Evolutionary conservation across 2,888 invertebrate species (phyloP).

Genomic region (Morpho deidamia): DNA sequence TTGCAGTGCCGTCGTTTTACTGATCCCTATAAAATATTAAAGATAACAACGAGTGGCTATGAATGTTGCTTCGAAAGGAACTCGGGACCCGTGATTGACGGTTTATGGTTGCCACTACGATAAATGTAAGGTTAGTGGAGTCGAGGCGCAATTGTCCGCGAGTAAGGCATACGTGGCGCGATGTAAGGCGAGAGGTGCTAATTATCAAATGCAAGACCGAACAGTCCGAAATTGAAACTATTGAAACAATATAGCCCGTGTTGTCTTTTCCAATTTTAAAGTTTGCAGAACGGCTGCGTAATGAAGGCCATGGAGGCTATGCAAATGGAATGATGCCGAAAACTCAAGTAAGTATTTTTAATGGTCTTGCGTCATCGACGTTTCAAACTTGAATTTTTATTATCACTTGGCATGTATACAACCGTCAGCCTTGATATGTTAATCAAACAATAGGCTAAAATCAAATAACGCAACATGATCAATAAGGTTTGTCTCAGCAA

Average conservation of each 20-base stretch:
- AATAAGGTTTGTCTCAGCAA: slow-evolving; percentile 60
- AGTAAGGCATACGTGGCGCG: slow-evolving; percentile 30
- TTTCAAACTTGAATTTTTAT: slow-evolving; percentile 78
- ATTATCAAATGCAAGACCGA: slow-evolving; percentile 74
- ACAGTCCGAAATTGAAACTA: slow-evolving; percentile 72
- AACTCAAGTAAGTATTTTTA: slow-evolving; percentile 70
- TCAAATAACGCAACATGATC: slow-evolving; percentile 68
- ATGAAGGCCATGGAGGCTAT: slow-evolving; percentile 72
- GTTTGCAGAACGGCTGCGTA: slow-evolving; percentile 76
- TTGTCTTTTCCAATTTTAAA: slow-evolving; percentile 74
- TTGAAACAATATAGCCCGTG: slow-evolving; percentile 73
- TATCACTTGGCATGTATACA: slow-evolving; percentile 74
- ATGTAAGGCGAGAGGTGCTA: slow-evolving; percentile 65
- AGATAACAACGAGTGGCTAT: slow-evolving; percentile 72
- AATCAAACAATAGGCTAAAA: slow-evolving; percentile 75
- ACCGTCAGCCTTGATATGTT: slow-evolving; percentile 75
- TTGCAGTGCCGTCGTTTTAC: slow-evolving; percentile 73
- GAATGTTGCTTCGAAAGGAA: slow-evolving; percentile 55
- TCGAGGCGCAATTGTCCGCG: slow-evolving; percentile 36
- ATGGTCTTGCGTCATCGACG: slow-evolving; percentile 75
- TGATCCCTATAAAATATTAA: slow-evolving; percentile 76
- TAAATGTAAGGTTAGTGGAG: slow-evolving; percentile 54
- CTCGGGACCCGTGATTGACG: slow-evolving; percentile 58
- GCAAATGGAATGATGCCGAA: slow-evolving; percentile 75
- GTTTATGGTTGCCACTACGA: slow-evolving; percentile 68